Base-by-base conservation (phyloP, 2,888 invertebrate species). In the Drosophila falleni region DNA sequence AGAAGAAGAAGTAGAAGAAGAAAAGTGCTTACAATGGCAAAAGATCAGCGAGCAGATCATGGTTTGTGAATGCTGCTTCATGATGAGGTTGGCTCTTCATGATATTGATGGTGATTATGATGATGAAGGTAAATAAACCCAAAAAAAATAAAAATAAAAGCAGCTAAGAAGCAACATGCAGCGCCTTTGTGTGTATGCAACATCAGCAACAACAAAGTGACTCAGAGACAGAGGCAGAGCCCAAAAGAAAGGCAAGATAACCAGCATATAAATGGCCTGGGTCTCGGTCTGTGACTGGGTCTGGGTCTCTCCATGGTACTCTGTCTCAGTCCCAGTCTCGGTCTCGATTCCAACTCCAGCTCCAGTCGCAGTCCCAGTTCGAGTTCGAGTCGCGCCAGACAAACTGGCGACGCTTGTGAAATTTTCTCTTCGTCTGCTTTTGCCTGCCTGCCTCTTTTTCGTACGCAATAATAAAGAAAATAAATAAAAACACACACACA, bases 351-450 rank as follows among this genome's bases (percentile, higher is more conserved):
- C 50, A 39, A 19, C 13, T 26, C 47, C 44, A 37, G n/a, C 42
- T 42, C 44, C 49, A 26, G 19, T 13, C 37, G 4, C 29, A 29
- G 29, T 8, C 8, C 33, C 39, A 44, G 50, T 49, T 39, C 15
- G 69, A 51, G 66, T 35, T 62, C 35, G 37, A 81, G 87, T 77
- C 89, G 78, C 74, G 89, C 91, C 91, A 90, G 90, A 90, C 90
- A 90, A 77, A 78, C 88, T 90, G 90, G 91, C 90, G 90, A 90
- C 90, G 90, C 90, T 88, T 90, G 90, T 87, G 90, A 91, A 91
- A 90, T 88, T 90, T 87, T 80, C 80, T 78, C 63, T 54, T 68
- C 66, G 78, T 67, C 76, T 70, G 69, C 76, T 67, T 63, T 69
- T 60, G 75, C 55, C 73, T 60, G 75, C 55, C 73, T 80, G 70